Base-by-base conservation (phyloP, 2,888 invertebrate species). In the Sminthurinus aureus region DNA sequence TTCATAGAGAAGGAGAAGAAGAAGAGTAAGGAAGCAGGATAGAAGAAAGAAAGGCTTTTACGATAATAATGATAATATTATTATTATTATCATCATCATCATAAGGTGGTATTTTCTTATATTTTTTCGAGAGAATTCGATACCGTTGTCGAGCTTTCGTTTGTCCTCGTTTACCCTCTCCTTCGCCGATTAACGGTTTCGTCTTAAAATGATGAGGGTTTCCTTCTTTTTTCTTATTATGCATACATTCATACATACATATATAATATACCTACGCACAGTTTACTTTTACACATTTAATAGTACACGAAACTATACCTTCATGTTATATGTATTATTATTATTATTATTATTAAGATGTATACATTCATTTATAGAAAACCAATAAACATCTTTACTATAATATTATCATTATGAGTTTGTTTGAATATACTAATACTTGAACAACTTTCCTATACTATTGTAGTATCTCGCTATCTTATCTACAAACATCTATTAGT, bases 81-180 rank as follows among this genome's bases (percentile, higher is more conserved):
- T 38, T 38, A 38, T 38, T 38, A 38, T 38, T 38, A 52, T 38
- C 6, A 38, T 38, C 6, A 38, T 38, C 6, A 38, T 38, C 6
- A 52, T 76, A 58, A 20, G 76, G 51, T 52, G 76, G 76, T 38
- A 58, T 81, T 38, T 81, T 18, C 9, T 38, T 20, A 71, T 76
- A 38, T 71, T 80, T 77, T 77, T 85, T 84, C 73, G 8, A 71
- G 74, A 82, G 82, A 83, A 79, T 79, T 81, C 79, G 81, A 71
- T 85, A 76, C 83, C 85, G 85, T 83, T 83, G 64, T 69, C 38
- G 26, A 80, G 82, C 84, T 84, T 82, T 84, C 84, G 74, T 82
- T 81, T 84, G 84, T 84, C 82, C 84, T 82, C 84, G 81, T 84
- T 84, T 81, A 81, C 67, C 69, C 67, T 74, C 50, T 71, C 66